Percentiles rank a stretch among this genome's conserved stretches.
These are phyloP conservation scores for Bursaphelenchus okinawaensis DNA, from an alignment of 2,888 invertebrate species.

Conservation along the genomic window DNA sequence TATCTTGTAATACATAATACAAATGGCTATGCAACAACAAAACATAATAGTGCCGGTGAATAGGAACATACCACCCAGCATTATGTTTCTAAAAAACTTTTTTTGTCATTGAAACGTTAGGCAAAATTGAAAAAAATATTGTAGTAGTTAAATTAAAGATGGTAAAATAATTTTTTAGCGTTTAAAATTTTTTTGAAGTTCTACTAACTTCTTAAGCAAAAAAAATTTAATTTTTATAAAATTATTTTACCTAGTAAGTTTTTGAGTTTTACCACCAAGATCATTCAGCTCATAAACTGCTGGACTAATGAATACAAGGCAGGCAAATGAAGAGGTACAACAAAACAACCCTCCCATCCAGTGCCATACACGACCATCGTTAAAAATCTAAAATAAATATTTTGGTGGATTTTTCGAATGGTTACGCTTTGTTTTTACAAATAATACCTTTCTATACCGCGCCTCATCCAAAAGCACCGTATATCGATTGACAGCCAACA, in stretches of 20 bases:
- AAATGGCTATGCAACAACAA: not conserved
- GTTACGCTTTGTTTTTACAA: not conserved
- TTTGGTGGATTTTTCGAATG: not conserved
- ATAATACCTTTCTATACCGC: not conserved
- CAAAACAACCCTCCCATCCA: not conserved
- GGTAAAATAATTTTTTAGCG: too few species aligned
- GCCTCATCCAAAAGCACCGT: not conserved
- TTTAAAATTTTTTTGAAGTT: not conserved
- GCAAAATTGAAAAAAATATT: not conserved
- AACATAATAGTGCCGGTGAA: not conserved
- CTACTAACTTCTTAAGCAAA: not conserved
- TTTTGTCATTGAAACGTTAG: too few species aligned
- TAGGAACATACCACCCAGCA: not conserved
- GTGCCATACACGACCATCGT: not conserved
- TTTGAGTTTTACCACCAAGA: not conserved
- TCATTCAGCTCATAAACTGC: not conserved
- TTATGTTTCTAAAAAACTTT: not conserved
- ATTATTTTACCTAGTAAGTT: not conserved
- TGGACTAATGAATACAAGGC: not conserved
- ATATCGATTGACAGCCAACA: not conserved
- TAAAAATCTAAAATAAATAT: not conserved
- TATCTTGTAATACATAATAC: not conserved
- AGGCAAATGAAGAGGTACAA: not conserved
- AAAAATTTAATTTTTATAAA: not conserved
- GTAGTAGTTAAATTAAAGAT: not conserved